Evolutionary conservation across 1,140 invertebrate genomes (phyloP), one percentile per base, ranked within the genome.

Genomic region (Trichogramma pretiosum): DNA sequence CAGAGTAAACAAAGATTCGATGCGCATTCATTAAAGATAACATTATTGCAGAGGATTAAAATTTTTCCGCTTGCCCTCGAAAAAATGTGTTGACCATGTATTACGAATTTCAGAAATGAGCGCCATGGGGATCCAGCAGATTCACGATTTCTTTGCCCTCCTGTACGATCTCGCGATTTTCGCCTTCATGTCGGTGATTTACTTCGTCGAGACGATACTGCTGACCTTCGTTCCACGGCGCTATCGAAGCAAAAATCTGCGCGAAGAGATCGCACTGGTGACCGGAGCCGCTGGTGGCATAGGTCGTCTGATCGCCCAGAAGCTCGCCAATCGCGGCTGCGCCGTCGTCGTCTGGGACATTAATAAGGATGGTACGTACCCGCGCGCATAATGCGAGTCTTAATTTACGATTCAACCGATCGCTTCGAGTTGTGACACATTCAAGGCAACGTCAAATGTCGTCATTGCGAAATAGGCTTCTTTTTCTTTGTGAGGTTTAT

Each of bases 221-320:
- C 32, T 76, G 7, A 61, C 48, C 8, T 60, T 78, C 5, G 53
- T 78, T 21, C 78, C 78, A 0, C 58, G 59, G 28, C 55, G 62
- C 11, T 73, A 70, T 51, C 65, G 72, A 7, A 63, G 55, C 17
- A 78, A 80, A 58, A 73, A 74, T 42, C 62, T 93, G 17, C 73
- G 73, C 33, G 83, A 80, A 14, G 82, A 91, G 61, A 72, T 92
- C 18, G 85, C 87, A 0, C 66, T 96, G 16, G 80, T 96, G 32
- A 95, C 93, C 1, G 92, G 93, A 10, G 88, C 85, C 21, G 92
- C 89, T 22, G 85, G 86, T 50, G 93, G 93, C 28, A 76, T 98
- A 21, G 93, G 93, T 8, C 77, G 85, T 43, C 68, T 92, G n/a
- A 73, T 95, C 48, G 85, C 89, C 3, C 64, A 83, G 23, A 77